Evolutionary conservation across 2,888 invertebrate species (phyloP), one percentile per base, ranked within the genome.

Genomic region (Ypsolopha scabrella): DNA sequence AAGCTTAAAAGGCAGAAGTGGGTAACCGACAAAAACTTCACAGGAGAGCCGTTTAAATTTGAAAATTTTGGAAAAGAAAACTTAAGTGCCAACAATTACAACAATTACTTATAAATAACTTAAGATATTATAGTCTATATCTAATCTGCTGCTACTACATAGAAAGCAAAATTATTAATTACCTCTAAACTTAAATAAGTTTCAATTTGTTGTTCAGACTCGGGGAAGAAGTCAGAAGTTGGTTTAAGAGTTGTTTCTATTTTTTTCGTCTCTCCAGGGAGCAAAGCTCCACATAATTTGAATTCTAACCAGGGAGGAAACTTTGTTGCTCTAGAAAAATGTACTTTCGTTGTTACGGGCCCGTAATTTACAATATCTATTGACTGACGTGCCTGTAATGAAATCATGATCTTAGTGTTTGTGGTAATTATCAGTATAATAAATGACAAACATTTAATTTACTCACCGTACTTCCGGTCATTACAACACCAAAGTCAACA

Each of bases 401-500:
- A 44, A 41, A 11, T 41, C n/a, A 48, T 24, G 24, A 24, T 24
- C n/a, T n/a, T n/a, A n/a, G n/a, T n/a, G n/a, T n/a, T n/a, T n/a
- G n/a, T 34, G 9, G 14, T 4, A 24, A 9, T 45, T 7, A 8
- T 9, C 1, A 8, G 6, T 6, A 46, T 46, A 11, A 41, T 35
- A 47, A 48, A 48, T 10, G n/a, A 46, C 41, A 39, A 34, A 36
- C 7, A 24, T 24, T 8, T 13, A 7, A 36, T n/a, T 10, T 45
- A 55, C 58, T 70, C 64, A 83, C 85, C 58, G 73, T 75, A 54
- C 74, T 77, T 11, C 78, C 85, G 24, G 88, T 78, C 33, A 88
- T 77, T 0, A 90, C 87, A 44, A 87, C 87, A 13, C 89, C 89
- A 58, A 88, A 88, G 62, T 90, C 89, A 59, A 90, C 72, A 6